Evolutionary conservation across 1,140 invertebrate genomes (phyloP).

Genomic region (Drusus annulatus): DNA sequence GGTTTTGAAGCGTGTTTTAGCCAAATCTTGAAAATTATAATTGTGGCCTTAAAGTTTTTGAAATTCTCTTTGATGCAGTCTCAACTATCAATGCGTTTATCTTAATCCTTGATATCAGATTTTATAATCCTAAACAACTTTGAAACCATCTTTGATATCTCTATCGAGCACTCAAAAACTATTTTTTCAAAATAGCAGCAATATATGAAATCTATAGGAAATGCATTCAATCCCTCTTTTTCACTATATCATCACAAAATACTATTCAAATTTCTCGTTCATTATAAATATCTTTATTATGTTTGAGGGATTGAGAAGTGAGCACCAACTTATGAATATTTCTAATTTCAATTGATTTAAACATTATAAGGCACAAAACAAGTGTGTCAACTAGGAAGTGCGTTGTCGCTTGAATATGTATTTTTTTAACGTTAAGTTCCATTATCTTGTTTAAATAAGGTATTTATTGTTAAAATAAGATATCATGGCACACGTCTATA

Average conservation of each 20-base stretch:
- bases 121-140: not conserved
- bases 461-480: no score
- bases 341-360: not conserved
- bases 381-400: not conserved
- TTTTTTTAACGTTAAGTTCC: not conserved
- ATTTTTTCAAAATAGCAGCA: not conserved
- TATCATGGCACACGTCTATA: not conserved
- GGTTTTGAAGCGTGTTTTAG: conserved; percentile 24
- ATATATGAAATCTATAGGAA: no score
- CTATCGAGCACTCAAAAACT: not conserved
- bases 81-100: conserved; percentile 16
- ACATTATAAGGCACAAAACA: not conserved
- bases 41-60: not conserved
- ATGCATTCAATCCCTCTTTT: no score
- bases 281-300: no score
- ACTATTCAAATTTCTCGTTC: no score
- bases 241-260: no score
- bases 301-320: no score
- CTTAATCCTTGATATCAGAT: not conserved
- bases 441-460: not conserved
- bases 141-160: not conserved
- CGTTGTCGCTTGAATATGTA: not conserved
- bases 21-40: not conserved
- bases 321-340: no score
- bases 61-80: not conserved